Evolutionary conservation across 2,797 vertebrate genomes (phyloP).

Genomic region (Anguilla anguilla): DNA sequence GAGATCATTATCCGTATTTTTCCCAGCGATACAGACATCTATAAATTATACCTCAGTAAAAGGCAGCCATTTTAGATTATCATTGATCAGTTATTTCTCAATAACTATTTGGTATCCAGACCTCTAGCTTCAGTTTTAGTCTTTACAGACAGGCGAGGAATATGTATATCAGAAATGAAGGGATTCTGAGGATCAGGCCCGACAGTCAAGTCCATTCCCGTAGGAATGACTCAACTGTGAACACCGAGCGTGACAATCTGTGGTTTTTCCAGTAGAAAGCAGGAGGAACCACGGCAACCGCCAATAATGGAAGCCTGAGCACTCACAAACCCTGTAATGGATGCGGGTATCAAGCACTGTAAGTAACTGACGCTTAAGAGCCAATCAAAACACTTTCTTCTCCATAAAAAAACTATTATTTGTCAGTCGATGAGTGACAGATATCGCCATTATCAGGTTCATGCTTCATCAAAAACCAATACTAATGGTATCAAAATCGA

Average conservation of each 20-base stretch:
- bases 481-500: background rate
- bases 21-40: too few relatives aligned
- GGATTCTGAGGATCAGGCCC: too few relatives aligned
- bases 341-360: background rate
- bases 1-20: too few relatives aligned
- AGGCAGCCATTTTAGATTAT: too few relatives aligned
- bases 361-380: background rate
- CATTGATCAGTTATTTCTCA: too few relatives aligned
- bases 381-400: background rate
- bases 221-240: constrained; percentile 47
- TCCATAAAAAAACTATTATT: background rate
- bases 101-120: too few relatives aligned
- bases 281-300: background rate
- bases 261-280: background rate
- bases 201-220: too few relatives aligned
- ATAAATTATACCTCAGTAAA: too few relatives aligned
- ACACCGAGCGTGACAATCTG: background rate
- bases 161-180: too few relatives aligned
- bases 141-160: too few relatives aligned
- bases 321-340: background rate
- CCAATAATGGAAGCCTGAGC: background rate
- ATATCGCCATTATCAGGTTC: background rate
- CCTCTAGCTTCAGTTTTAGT: too few relatives aligned
- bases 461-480: background rate
- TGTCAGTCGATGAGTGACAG: background rate